These are phyloP conservation scores for Augochlora pura DNA, from an alignment of 1,140 invertebrate genomes.

Conservation along the genomic window DNA sequence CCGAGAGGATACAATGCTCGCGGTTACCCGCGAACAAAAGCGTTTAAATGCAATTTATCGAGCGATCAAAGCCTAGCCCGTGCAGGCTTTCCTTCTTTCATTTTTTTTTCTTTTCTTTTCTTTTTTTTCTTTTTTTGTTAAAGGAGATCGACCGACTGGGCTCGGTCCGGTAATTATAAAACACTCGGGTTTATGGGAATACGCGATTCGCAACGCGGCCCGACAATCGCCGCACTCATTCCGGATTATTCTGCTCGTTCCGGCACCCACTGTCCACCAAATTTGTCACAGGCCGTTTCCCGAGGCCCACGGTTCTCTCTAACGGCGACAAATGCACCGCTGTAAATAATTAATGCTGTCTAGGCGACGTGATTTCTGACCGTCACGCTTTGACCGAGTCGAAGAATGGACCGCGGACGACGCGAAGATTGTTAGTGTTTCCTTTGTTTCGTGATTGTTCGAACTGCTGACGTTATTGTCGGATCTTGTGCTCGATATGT, in stretches of 20 bases:
- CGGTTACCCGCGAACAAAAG: constrained; percentile 7
- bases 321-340: no score
- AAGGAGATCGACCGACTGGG: background rate
- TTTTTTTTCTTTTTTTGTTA: no score
- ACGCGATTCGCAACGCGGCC: background rate
- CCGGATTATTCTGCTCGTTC: background rate
- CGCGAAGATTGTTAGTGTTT: no score
- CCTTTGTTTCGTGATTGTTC: no score
- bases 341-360: no score
- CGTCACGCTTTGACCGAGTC: no score
- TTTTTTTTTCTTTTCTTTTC: background rate
- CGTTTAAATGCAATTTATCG: constrained; percentile 32
- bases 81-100: background rate
- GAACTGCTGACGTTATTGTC: no score
- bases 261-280: background rate
- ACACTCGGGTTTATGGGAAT: background rate
- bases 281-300: background rate
- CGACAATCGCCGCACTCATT: background rate
- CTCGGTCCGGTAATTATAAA: background rate
- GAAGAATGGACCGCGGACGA: no score
- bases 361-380: no score
- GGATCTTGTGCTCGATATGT: no score
- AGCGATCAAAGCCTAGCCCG: background rate
- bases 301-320: background rate
- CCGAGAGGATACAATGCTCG: constrained; percentile 1